Conservation (phyloP, 2,113 vertebrate genomes). For the Coturnix japonica region DNA sequence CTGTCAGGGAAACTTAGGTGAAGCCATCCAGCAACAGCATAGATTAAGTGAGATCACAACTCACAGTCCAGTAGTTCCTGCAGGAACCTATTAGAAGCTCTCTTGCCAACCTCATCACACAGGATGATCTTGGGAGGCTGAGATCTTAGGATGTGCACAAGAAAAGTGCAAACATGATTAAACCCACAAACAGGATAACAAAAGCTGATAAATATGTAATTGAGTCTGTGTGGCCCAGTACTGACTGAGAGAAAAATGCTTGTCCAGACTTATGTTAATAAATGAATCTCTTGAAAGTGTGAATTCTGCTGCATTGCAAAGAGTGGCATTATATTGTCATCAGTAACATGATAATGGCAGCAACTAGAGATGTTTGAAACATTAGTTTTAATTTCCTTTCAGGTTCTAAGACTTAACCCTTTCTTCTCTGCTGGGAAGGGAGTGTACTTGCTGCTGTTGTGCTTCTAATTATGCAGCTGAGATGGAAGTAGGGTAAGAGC, state of each 20-base stretch:
- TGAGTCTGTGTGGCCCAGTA: slow-evolving; percentile 59
- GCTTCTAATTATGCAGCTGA: neutral
- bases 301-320: neutral
- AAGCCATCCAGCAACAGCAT: slow-evolving; percentile 21
- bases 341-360: neutral
- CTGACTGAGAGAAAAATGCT: slow-evolving; percentile 66
- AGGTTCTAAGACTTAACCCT: slow-evolving; percentile 21
- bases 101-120: neutral
- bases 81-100: neutral
- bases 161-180: slow-evolving; percentile 68
- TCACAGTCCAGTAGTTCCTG: neutral
- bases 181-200: slow-evolving; percentile 70
- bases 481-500: neutral
- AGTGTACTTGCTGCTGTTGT: neutral
- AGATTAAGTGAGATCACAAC: slow-evolving; percentile 20
- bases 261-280: slow-evolving; percentile 59
- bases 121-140: neutral
- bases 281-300: slow-evolving; percentile 61
- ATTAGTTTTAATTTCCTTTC: neutral
- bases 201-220: slow-evolving; percentile 74
- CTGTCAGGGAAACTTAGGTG: slow-evolving; percentile 53
- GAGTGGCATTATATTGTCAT: slow-evolving; percentile 41
- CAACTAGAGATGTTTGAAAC: slow-evolving; percentile 4
- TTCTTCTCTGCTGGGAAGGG: neutral
- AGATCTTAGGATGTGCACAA: slow-evolving; percentile 42